Evolutionary conservation across 2,888 invertebrate genomes (phyloP).

Genomic region (Pantelozetes paolii): DNA sequence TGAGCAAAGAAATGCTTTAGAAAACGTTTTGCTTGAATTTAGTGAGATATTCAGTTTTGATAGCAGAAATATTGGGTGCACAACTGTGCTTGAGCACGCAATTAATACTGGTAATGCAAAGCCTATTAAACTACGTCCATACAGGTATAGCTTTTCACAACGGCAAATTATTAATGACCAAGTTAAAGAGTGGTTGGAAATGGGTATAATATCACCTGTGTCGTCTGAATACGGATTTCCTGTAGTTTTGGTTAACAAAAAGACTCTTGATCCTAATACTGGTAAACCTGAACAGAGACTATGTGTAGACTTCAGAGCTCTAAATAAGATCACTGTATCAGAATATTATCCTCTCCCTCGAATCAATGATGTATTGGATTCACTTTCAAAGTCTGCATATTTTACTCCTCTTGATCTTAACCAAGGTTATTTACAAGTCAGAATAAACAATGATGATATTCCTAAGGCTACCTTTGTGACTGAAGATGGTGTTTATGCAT

Average conservation of each 20-base stretch:
- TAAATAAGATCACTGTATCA: not conserved
- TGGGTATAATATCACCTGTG: not conserved
- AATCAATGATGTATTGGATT: not conserved
- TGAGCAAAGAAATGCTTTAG: not conserved
- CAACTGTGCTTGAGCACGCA: not conserved
- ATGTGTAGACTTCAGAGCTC: not conserved
- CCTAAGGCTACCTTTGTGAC: not conserved
- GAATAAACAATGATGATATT: not conserved
- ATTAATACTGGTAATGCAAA: not conserved
- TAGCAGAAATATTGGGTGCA: not conserved
- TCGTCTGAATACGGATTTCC: constrained; percentile 15
- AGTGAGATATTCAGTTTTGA: not conserved
- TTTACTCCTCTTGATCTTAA: not conserved
- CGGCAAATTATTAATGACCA: not conserved
- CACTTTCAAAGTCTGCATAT: not conserved
- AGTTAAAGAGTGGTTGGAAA: not conserved
- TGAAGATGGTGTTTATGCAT: constrained; percentile 25
- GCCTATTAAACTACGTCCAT: not conserved
- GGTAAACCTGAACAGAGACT: not conserved
- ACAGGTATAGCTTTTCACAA: not conserved
- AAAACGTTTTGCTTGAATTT: not conserved
- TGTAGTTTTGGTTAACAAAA: constrained; percentile 34
- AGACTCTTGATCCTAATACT: not conserved
- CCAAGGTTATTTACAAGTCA: not conserved
- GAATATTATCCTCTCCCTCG: not conserved